These are phyloP conservation scores for Bos javanicus DNA, from an alignment of 2,113 vertebrate species.

Conservation along the genomic window DNA sequence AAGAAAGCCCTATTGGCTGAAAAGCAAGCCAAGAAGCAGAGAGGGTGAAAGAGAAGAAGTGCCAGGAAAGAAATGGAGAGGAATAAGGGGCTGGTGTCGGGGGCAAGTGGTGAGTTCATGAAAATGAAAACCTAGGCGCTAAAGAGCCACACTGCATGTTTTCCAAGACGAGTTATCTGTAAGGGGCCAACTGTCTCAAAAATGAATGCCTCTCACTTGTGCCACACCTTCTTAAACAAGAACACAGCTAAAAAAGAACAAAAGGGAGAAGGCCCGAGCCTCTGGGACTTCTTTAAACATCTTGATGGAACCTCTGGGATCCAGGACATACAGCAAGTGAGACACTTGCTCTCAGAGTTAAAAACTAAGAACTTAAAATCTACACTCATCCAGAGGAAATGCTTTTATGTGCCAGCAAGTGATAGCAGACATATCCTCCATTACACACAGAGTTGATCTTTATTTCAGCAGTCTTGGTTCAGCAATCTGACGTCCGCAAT, in stretches of 20 bases:
- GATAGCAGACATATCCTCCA: neutral
- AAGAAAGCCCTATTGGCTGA: conserved; percentile 73
- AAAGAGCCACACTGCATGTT: conserved; percentile 25
- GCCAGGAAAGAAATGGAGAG: conserved; percentile 43
- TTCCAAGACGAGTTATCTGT: neutral
- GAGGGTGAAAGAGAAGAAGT: conserved; percentile 37
- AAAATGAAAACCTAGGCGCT: conserved; percentile 66
- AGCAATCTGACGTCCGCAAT: accelerated
- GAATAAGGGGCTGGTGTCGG: conserved; percentile 49
- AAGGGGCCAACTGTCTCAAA: neutral
- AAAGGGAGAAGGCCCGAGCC: neutral
- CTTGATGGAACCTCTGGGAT: neutral
- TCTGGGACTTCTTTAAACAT: no score
- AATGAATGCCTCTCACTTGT: neutral
- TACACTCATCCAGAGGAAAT: neutral
- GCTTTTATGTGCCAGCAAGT: neutral
- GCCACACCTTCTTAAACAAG: neutral
- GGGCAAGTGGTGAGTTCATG: conserved; percentile 52
- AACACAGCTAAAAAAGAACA: neutral
- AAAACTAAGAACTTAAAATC: neutral
- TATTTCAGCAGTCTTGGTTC: neutral
- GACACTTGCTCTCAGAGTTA: neutral
- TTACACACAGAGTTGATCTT: neutral
- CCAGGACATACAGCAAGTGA: neutral
- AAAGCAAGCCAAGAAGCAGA: conserved; percentile 74